Evolutionary conservation across 2,113 vertebrate genomes (phyloP).

Genomic region (Talpa occidentalis): DNA sequence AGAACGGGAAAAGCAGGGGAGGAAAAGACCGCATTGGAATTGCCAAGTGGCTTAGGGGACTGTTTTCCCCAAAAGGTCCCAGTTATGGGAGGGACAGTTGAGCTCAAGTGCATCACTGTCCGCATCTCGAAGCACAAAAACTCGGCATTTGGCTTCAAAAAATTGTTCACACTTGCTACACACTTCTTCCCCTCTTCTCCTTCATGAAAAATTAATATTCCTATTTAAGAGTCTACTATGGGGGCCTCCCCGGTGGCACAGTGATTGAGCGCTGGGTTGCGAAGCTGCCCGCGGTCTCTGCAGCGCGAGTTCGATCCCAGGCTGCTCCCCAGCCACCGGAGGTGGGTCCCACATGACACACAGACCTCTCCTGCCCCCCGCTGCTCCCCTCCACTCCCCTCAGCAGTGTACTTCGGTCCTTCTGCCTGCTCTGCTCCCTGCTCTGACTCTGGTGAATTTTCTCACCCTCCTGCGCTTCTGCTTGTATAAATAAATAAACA

Average conservation of each 20-base stretch:
- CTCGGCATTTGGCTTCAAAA: background rate
- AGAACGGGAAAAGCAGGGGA: background rate
- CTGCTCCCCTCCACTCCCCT: too few species aligned
- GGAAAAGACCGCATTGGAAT: background rate
- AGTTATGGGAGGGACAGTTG: background rate
- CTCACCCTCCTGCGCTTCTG: too few species aligned
- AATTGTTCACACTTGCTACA: background rate
- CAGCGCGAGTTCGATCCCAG: too few species aligned
- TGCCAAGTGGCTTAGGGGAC: background rate
- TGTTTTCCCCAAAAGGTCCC: background rate
- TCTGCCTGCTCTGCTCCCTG: too few species aligned
- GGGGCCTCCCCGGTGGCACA: background rate
- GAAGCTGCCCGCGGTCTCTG: too few species aligned
- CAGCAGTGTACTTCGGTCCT: too few species aligned
- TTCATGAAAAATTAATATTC: background rate
- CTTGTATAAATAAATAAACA: too few species aligned
- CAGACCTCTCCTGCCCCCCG: too few species aligned
- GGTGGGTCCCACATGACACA: too few species aligned
- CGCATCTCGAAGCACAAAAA: background rate
- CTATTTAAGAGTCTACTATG: background rate
- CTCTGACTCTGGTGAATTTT: too few species aligned
- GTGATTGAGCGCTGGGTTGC: too few species aligned
- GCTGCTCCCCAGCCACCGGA: too few species aligned
- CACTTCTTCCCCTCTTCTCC: background rate
- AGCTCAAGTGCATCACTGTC: background rate